Conservation (phyloP, 2,888 invertebrate species). For the Stenodera caucasica region DNA sequence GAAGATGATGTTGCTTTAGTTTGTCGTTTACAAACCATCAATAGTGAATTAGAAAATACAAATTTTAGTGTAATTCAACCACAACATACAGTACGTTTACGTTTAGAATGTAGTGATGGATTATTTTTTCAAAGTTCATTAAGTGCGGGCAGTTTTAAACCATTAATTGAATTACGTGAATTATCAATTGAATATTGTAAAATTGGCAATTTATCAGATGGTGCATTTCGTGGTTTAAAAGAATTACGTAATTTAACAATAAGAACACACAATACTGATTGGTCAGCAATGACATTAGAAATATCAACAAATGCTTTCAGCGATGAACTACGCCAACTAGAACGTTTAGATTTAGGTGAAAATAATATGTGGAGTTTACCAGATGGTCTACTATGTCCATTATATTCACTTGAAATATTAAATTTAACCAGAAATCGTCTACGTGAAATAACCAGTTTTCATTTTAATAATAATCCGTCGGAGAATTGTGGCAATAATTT, state of each 20-base stretch:
- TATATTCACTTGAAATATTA: constrained; percentile 71
- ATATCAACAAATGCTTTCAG: constrained; percentile 74
- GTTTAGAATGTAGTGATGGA: constrained; percentile 78
- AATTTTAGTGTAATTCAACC: constrained; percentile 83
- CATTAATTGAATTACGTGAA: constrained; percentile 73
- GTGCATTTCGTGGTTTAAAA: constrained; percentile 78
- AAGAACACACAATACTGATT: constrained; percentile 81
- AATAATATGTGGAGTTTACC: constrained; percentile 82
- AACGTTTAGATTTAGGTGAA: constrained; percentile 74
- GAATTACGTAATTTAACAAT: constrained; percentile 79
- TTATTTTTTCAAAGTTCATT: constrained; percentile 79
- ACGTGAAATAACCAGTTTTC: constrained; percentile 73
- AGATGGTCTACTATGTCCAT: constrained; percentile 74
- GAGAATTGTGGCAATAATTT: constrained; percentile 73
- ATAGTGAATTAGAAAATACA: constrained; percentile 79
- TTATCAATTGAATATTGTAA: constrained; percentile 82
- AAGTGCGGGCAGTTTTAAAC: constrained; percentile 75
- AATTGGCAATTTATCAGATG: constrained; percentile 77
- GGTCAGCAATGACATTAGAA: constrained; percentile 79
- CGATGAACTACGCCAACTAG: constrained; percentile 71
- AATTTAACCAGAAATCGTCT: constrained; percentile 80
- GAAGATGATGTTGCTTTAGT: constrained; percentile 71
- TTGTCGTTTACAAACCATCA: constrained; percentile 74
- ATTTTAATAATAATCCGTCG: constrained; percentile 65
- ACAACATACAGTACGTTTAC: constrained; percentile 74